phyloP scores from a whole-genome alignment of 2,797 vertebrate genomes.

The Diplodus sargus region DNA sequence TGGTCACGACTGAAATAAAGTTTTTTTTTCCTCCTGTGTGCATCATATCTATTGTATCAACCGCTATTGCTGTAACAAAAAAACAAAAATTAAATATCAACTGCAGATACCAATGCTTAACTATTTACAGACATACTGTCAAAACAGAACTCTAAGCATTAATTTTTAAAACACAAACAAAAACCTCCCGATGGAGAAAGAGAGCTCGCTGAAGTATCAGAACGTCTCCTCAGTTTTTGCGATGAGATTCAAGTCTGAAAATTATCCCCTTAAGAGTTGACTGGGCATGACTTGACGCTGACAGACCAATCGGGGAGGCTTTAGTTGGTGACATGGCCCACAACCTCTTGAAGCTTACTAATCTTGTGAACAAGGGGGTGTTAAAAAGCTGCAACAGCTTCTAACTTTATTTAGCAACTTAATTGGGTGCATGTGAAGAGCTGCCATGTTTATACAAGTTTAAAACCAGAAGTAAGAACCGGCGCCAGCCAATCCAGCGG shows the following conservation, averaged over 20 bases:
- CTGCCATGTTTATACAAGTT: neutral
- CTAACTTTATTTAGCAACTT: neutral
- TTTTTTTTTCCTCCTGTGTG: neutral
- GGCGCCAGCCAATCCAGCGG: neutral
- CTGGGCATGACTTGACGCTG: conserved; percentile 14
- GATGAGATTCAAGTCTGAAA: neutral
- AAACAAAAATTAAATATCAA: neutral
- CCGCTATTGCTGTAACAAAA: neutral
- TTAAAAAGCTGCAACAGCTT: conserved; percentile 3
- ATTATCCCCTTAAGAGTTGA: conserved; percentile 9
- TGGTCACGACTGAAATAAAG: conserved; percentile 40
- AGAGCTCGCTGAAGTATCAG: conserved; percentile 15
- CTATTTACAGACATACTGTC: neutral
- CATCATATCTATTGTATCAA: conserved; percentile 5
- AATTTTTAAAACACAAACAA: conserved; percentile 18
- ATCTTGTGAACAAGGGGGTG: neutral
- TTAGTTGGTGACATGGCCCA: neutral
- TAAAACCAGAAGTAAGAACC: neutral
- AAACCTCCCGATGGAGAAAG: neutral
- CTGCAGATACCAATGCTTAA: neutral
- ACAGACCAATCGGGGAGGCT: neutral
- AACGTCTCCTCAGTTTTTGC: conserved; percentile 10
- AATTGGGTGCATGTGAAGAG: neutral
- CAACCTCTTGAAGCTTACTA: neutral
- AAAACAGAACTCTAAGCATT: neutral